phyloP scores from a whole-genome alignment of 2,113 vertebrate genomes.

The Erythrocercus mccallii region DNA sequence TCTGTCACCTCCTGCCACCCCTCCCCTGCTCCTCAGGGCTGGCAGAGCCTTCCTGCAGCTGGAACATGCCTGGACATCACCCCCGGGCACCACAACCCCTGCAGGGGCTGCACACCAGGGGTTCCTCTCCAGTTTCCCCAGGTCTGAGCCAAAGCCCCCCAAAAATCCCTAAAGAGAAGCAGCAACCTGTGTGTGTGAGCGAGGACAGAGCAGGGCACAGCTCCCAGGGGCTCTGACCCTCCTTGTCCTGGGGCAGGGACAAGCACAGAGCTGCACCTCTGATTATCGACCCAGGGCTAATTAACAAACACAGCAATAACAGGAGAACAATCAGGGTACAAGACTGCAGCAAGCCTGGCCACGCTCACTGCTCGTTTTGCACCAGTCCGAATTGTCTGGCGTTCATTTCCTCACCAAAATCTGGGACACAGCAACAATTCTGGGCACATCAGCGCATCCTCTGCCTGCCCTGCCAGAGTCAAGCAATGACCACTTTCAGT shows the following conservation, averaged over 20 bases:
- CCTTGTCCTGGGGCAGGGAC: not conserved
- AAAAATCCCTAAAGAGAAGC: not conserved
- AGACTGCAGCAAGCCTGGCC: not conserved
- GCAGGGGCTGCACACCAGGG: not conserved
- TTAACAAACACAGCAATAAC: not conserved
- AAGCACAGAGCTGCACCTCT: not conserved
- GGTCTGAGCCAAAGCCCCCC: not conserved
- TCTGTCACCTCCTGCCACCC: too few relatives aligned
- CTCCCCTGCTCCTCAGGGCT: not conserved
- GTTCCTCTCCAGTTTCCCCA: not conserved
- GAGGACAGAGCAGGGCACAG: not conserved
- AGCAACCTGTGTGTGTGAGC: not conserved
- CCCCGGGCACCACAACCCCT: not conserved
- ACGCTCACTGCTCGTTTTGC: not conserved
- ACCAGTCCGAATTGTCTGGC: not conserved
- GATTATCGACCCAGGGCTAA: not conserved
- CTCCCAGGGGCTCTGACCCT: not conserved
- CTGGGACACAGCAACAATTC: not conserved
- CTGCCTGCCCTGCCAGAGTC: not conserved
- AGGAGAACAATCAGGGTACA: not conserved
- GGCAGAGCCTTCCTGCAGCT: not conserved
- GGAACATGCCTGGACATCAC: rapidly evolving
- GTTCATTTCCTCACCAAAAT: not conserved
- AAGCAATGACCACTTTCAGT: too few relatives aligned
- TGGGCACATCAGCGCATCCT: not conserved